phyloP scores from a whole-genome alignment of 1,140 invertebrate genomes.

The Drosophila burlai region DNA sequence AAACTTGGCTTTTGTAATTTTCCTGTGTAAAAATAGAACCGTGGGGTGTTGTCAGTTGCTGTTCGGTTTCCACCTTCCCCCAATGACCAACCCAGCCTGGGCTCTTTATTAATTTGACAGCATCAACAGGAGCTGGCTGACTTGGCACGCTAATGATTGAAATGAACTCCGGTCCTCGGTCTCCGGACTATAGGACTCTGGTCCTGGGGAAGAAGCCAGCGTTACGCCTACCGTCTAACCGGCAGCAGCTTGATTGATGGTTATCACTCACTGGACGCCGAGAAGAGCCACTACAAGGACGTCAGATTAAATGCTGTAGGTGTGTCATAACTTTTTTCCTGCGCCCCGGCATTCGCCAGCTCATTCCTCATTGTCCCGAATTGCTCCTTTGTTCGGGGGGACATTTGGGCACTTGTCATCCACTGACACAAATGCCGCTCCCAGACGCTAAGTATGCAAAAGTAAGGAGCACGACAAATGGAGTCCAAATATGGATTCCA shows the following conservation, averaged over 20 bases:
- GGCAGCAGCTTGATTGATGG: constrained; percentile 79
- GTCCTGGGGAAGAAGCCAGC: constrained; percentile 62
- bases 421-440: constrained; percentile 33
- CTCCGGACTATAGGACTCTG: constrained; percentile 13
- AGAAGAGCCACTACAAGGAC: constrained; percentile 58
- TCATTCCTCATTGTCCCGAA: constrained; percentile 55
- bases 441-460: constrained; percentile 49
- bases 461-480: constrained; percentile 15
- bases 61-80: constrained; percentile 13
- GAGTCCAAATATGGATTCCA: constrained; percentile 36
- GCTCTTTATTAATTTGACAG: constrained; percentile 84
- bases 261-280: constrained; percentile 73
- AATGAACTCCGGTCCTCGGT: constrained; percentile 67
- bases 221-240: constrained; percentile 66
- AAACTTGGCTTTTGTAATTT: not conserved
- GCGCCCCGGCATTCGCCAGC: constrained; percentile 5
- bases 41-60: constrained; percentile 26
- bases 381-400: constrained; percentile 63
- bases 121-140: constrained; percentile 74
- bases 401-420: constrained; percentile 61
- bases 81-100: constrained; percentile 26
- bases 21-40: constrained; percentile 37
- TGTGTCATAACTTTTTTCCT: constrained; percentile 75
- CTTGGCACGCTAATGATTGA: constrained; percentile 78
- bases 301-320: constrained; percentile 81